These are phyloP conservation scores for Miniopterus natalensis DNA, from an alignment of 2,113 vertebrate species.

Conservation along the genomic window DNA sequence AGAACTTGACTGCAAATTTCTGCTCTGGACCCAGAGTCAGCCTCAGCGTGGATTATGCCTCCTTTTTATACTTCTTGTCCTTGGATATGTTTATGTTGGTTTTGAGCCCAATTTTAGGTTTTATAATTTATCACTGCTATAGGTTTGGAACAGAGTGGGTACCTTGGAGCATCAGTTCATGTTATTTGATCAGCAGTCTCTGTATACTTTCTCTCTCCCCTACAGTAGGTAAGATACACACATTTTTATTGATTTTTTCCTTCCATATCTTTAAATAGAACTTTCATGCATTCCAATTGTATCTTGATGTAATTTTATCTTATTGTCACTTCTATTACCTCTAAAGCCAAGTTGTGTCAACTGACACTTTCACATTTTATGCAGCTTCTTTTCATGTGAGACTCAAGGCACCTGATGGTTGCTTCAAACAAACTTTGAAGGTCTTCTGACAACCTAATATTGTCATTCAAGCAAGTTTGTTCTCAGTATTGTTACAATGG, in stretches of 20 bases:
- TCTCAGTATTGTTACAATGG: neutral
- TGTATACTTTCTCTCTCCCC: neutral
- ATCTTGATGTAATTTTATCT: constrained; percentile 9
- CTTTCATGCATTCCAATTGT: neutral
- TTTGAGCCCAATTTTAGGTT: constrained; percentile 19
- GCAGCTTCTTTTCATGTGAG: neutral
- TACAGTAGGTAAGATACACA: neutral
- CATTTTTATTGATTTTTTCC: neutral
- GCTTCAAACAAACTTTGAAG: neutral
- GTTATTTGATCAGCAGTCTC: neutral
- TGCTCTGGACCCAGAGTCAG: neutral
- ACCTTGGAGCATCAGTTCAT: neutral
- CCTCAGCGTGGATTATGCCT: neutral
- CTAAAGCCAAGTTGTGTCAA: neutral
- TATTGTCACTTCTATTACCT: neutral
- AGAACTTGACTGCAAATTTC: neutral
- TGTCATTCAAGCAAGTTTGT: neutral
- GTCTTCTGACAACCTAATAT: constrained; percentile 24
- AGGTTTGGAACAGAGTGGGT: neutral
- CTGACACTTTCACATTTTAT: neutral
- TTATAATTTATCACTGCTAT: neutral
- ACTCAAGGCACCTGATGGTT: neutral
- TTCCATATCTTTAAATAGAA: neutral
- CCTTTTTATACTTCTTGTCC: neutral
- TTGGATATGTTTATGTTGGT: neutral